These are phyloP conservation scores for Hesperophylax magnus DNA, from an alignment of 1,140 invertebrate species.

Conservation along the genomic window DNA sequence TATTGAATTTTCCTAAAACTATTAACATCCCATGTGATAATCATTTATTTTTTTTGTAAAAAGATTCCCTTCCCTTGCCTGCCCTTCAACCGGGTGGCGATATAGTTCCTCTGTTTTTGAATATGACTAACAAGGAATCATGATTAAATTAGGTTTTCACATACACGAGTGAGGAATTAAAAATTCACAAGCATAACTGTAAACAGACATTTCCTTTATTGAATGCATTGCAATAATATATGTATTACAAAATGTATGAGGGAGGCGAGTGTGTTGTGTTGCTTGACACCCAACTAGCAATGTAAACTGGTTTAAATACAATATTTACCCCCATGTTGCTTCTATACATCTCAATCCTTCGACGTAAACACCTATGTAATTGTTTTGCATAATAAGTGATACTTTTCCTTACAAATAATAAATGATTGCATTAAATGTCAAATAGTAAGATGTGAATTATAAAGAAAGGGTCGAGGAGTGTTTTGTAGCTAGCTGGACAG, in stretches of 20 bases:
- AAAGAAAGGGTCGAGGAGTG: neutral
- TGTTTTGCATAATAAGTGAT: neutral
- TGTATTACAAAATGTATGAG: constrained; percentile 37
- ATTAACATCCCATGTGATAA: too few species aligned
- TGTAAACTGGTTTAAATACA: too few species aligned
- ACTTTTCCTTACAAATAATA: constrained; percentile 21
- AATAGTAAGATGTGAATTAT: constrained; percentile 1
- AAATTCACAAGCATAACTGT: constrained; percentile 24
- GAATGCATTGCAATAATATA: constrained; percentile 48
- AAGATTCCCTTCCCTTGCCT: too few species aligned
- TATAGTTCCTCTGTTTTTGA: too few species aligned
- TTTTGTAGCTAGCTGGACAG: neutral
- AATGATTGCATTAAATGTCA: neutral
- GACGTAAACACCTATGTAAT: neutral
- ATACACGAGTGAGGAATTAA: too few species aligned
- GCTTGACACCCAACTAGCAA: neutral
- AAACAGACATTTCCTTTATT: constrained; percentile 53
- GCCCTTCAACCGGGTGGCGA: too few species aligned
- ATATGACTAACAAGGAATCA: too few species aligned
- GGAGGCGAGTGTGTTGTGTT: neutral
- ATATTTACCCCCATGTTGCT: too few species aligned
- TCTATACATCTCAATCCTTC: neutral
- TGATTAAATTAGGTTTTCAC: too few species aligned
- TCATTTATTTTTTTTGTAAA: too few species aligned
- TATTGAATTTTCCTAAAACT: too few species aligned